Evolutionary conservation across 2,888 invertebrate species (phyloP).

Genomic region (Trichogramma dendrolimi): DNA sequence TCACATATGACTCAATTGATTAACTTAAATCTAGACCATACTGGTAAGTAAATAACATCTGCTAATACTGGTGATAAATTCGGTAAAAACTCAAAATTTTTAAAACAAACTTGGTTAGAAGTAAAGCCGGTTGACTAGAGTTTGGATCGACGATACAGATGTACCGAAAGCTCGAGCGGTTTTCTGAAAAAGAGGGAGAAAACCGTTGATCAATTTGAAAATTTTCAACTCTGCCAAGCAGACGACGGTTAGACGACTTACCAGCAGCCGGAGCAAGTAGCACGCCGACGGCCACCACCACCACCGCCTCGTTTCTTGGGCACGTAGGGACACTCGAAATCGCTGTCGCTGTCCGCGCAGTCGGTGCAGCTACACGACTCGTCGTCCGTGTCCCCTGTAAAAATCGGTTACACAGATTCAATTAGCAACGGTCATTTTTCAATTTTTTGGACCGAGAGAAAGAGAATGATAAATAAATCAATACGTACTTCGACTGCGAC

Average conservation of each 20-base stretch:
- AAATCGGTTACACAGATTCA: background rate
- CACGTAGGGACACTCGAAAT: background rate
- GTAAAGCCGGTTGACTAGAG: too few relatives aligned
- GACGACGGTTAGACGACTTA: too few relatives aligned
- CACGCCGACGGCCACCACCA: background rate
- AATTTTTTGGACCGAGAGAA: background rate
- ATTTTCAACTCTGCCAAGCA: background rate
- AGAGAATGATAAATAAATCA: background rate
- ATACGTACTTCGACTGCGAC: background rate
- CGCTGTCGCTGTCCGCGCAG: conserved; percentile 15
- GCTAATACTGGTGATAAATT: too few relatives aligned
- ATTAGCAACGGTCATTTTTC: too few relatives aligned
- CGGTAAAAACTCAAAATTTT: too few relatives aligned
- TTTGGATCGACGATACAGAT: too few relatives aligned
- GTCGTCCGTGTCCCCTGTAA: background rate
- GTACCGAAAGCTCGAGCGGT: too few relatives aligned
- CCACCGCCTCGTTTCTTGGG: background rate
- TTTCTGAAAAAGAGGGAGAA: background rate
- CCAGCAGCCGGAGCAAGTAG: background rate
- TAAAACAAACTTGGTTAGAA: too few relatives aligned
- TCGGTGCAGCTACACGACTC: conserved; percentile 16
- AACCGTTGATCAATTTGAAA: background rate
- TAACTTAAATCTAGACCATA: too few relatives aligned
- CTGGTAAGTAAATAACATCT: too few relatives aligned
- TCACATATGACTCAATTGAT: too few relatives aligned